A percentile compares a stretch with the other conserved stretches of the same genome.
phyloP scores from a whole-genome alignment of 2,797 vertebrate species.

The Phylloscopus collybita region DNA sequence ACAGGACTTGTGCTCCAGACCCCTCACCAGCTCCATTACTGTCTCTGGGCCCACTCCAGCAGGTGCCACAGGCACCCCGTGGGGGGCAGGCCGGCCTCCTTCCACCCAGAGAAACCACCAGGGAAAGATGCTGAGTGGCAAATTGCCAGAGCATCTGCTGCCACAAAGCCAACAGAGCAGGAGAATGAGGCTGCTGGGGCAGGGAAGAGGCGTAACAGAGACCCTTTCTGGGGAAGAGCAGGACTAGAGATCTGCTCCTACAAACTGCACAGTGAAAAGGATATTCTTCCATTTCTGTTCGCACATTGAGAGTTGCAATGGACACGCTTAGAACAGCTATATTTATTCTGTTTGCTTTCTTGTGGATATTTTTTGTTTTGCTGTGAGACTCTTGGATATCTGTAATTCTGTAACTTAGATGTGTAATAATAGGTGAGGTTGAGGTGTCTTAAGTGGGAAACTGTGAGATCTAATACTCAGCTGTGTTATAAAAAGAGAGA shows the following conservation, averaged over 20 bases:
- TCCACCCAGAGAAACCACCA: fast-evolving
- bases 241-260: background rate
- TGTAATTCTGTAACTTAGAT: background rate
- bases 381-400: background rate
- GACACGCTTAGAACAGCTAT: background rate
- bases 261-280: background rate
- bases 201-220: fast-evolving
- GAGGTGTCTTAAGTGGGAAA: background rate
- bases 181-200: background rate
- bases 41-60: background rate
- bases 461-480: background rate
- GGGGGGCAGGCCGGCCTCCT: fast-evolving
- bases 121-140: background rate
- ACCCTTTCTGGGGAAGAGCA: background rate
- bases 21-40: background rate
- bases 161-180: background rate
- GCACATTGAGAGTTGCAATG: fast-evolving
- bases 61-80: fast-evolving
- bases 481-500: background rate
- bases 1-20: background rate
- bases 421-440: background rate
- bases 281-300: background rate
- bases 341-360: background rate
- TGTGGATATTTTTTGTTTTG: background rate
- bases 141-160: too few relatives aligned